Conservation (phyloP, 2,888 invertebrate genomes). For the Tinea semifulvella region DNA sequence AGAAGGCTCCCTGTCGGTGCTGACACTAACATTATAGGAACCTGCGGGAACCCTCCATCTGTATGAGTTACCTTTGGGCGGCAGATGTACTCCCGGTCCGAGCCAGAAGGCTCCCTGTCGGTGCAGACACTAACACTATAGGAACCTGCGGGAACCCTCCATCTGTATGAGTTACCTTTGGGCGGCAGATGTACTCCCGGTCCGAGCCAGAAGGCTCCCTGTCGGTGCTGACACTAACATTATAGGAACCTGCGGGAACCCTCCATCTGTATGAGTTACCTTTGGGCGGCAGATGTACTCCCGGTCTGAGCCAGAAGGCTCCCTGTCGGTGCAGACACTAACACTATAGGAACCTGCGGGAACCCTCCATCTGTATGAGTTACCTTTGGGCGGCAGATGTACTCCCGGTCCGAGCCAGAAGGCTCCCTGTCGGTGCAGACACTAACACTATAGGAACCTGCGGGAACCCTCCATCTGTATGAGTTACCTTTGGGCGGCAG, state of each 20-base stretch:
- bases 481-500: conserved; percentile 80
- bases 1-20: conserved; percentile 89
- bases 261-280: too few relatives aligned
- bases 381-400: conserved; percentile 77
- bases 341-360: too few relatives aligned
- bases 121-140: too few relatives aligned
- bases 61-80: conserved; percentile 85
- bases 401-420: conserved; percentile 78
- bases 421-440: conserved; percentile 85
- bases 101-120: conserved; percentile 90
- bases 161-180: too few relatives aligned
- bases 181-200: conserved; percentile 69
- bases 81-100: conserved; percentile 66
- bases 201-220: conserved; percentile 87
- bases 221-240: too few relatives aligned
- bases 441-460: too few relatives aligned
- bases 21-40: too few relatives aligned
- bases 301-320: conserved; percentile 81
- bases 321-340: conserved; percentile 88
- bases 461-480: too few relatives aligned
- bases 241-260: too few relatives aligned
- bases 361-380: too few relatives aligned
- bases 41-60: too few relatives aligned
- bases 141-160: too few relatives aligned
- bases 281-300: conserved; percentile 70